These are phyloP conservation scores for Ariolimax columbianus DNA, from an alignment of 2,888 invertebrate species.

Conservation along the genomic window DNA sequence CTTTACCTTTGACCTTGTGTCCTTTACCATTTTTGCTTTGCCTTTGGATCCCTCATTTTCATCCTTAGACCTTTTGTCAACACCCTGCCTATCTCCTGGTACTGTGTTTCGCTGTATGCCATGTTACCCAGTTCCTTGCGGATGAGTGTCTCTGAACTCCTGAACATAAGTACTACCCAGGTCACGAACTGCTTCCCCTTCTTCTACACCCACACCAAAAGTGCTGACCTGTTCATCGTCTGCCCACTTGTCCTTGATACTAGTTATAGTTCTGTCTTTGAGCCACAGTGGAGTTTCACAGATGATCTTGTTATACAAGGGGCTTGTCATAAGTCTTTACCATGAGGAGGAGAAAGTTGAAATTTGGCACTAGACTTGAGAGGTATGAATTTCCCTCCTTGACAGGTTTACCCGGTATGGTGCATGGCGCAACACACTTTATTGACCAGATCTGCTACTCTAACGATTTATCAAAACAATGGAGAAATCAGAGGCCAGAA, in stretches of 20 bases:
- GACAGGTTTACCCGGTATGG: no score
- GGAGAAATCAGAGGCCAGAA: no score
- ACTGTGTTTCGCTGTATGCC: background rate
- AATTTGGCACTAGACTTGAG: no score
- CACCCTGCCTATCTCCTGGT: slow-evolving; percentile 53
- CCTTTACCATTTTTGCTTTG: slow-evolving; percentile 22
- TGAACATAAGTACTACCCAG: background rate
- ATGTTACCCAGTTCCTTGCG: no score
- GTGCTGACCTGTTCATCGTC: background rate
- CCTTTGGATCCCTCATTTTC: slow-evolving; percentile 46
- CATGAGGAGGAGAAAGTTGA: no score
- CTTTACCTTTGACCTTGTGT: no score
- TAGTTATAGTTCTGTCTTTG: slow-evolving; percentile 66
- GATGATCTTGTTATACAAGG: slow-evolving; percentile 76
- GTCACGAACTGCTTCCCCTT: background rate
- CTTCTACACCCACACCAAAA: background rate
- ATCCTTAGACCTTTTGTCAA: slow-evolving; percentile 44
- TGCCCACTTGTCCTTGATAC: slow-evolving; percentile 53
- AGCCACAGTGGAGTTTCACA: slow-evolving; percentile 78
- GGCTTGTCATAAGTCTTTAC: no score
- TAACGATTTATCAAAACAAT: no score
- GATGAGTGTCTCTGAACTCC: background rate
- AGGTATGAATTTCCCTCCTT: no score
- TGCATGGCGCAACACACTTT: no score
- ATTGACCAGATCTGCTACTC: no score